A percentile compares a stretch with the other conserved stretches of the same genome.
Evolutionary conservation across 2,888 invertebrate species (phyloP).

Genomic region (Caenorhabditis auriculariae): DNA sequence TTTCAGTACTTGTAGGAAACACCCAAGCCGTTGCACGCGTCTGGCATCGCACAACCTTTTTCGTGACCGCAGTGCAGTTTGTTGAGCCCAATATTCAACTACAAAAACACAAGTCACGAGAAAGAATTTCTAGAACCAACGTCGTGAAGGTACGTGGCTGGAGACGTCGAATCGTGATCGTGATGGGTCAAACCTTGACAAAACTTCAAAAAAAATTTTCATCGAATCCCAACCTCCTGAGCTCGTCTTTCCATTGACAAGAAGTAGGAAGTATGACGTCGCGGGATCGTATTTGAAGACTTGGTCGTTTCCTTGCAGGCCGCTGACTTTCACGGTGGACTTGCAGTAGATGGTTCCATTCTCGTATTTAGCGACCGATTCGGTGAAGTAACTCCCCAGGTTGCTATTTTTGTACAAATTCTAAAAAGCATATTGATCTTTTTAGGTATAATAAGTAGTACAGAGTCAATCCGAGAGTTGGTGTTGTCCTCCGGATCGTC

Average conservation of each 20-base stretch:
- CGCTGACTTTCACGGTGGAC: constrained; percentile 16
- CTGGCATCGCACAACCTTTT: background rate
- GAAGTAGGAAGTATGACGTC: constrained; percentile 16
- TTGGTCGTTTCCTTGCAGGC: constrained; percentile 1
- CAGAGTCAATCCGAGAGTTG: constrained; percentile 10
- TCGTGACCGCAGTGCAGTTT: background rate
- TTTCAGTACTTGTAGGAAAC: too few species aligned
- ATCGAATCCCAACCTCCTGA: too few species aligned
- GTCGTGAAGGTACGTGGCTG: background rate
- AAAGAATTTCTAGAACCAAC: background rate
- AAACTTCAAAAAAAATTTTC: background rate
- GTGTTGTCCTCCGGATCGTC: constrained; percentile 22
- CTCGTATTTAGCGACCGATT: constrained; percentile 4
- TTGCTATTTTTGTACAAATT: background rate
- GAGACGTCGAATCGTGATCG: background rate
- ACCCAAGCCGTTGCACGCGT: background rate
- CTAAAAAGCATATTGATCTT: background rate
- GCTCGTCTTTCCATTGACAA: constrained; percentile 26
- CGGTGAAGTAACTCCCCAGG: constrained; percentile 11
- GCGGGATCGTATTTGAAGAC: constrained; percentile 26
- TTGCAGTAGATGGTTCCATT: constrained; percentile 29
- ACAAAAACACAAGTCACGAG: too few species aligned
- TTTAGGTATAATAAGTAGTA: background rate
- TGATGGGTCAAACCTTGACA: background rate
- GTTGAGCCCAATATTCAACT: background rate